Percentiles rank a stretch among this genome's conserved stretches.
phyloP scores from a whole-genome alignment of 2,888 invertebrate species.

The Apocheima hispidaria region DNA sequence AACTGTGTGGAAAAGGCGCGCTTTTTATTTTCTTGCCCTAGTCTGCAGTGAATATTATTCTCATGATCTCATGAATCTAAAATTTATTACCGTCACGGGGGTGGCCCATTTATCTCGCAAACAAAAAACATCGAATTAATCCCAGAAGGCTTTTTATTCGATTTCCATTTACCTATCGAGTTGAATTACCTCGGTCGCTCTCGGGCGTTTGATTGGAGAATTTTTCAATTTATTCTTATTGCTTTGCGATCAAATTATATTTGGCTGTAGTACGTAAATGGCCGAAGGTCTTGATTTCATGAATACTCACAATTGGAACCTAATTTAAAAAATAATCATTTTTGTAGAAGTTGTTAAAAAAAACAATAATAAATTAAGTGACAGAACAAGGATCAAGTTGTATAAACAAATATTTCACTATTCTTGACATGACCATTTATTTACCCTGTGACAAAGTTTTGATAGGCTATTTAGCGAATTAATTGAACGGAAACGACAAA shows the following conservation, averaged over 20 bases:
- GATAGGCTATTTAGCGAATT: slow-evolving; percentile 15
- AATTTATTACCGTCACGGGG: slow-evolving; percentile 18
- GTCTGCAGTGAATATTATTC: slow-evolving; percentile 15
- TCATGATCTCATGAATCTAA: slow-evolving; percentile 16
- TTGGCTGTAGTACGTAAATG: slow-evolving; percentile 6
- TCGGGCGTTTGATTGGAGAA: slow-evolving; percentile 21
- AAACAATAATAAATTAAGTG: neutral
- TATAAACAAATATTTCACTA: neutral
- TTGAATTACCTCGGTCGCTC: slow-evolving; percentile 19
- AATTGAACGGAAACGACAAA: slow-evolving; percentile 24
- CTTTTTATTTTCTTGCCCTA: slow-evolving; percentile 2
- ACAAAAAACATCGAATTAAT: slow-evolving; percentile 26
- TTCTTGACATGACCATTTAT: neutral
- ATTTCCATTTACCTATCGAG: slow-evolving; percentile 25
- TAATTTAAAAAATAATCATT: neutral
- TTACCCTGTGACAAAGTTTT: neutral
- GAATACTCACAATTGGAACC: neutral
- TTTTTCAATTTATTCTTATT: slow-evolving; percentile 25
- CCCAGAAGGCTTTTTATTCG: slow-evolving; percentile 22
- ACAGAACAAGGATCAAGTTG: neutral
- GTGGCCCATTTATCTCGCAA: slow-evolving; percentile 7
- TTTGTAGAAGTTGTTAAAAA: no score
- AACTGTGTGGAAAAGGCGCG: slow-evolving; percentile 6
- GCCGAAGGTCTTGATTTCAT: slow-evolving; percentile 10
- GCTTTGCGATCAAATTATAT: slow-evolving; percentile 17